Evolutionary conservation across 2,113 vertebrate species (phyloP), one percentile per base, ranked within the genome.

Genomic region (Bambusicola thoracicus): DNA sequence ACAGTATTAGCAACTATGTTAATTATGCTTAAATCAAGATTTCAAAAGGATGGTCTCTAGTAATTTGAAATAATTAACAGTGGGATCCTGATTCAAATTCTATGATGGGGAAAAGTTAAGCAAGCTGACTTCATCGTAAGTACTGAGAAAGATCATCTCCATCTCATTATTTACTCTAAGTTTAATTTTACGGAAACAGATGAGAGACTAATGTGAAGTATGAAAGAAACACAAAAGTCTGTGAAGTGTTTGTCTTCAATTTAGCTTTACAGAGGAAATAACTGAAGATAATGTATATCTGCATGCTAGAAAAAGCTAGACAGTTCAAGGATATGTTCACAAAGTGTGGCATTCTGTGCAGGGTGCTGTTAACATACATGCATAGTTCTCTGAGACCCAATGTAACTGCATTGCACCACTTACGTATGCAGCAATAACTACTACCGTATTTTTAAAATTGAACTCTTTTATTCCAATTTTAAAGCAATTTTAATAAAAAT

Each of bases 281-380:
- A 53, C 27, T 53, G 51, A 53, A 29, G 51, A 53, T 43, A 43
- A 43, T 14, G 16, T 43, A 25, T 59, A 56, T 32, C 29, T 63
- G 6, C 15, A 14, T 68, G 8, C 48, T 63, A 49, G 10, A 8
- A 78, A 84, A 56, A 89, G 10, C 30, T 78, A 78, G 8, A 3
- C 19, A 81, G 48, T 72, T 74, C 20, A 83, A 74, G 8, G 22
- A 66, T 51, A 25, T 3, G 29, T 73, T 70, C 38, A 48, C 13
- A 53, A 86, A 83, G 5, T 3, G 34, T 51, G 21, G 16, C 11
- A 76, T 72, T 87, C 16, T 68, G 21, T 65, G 12, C 25, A 58
- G 49, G 7, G 2, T 43, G 11, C 8, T 51, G 19, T 72, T 38
- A 56, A 7, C 14, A 10, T 32, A 65, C 9, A 8, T 14, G 0